phyloP scores from a whole-genome alignment of 2,888 invertebrate species.

The Aromia moschata region DNA sequence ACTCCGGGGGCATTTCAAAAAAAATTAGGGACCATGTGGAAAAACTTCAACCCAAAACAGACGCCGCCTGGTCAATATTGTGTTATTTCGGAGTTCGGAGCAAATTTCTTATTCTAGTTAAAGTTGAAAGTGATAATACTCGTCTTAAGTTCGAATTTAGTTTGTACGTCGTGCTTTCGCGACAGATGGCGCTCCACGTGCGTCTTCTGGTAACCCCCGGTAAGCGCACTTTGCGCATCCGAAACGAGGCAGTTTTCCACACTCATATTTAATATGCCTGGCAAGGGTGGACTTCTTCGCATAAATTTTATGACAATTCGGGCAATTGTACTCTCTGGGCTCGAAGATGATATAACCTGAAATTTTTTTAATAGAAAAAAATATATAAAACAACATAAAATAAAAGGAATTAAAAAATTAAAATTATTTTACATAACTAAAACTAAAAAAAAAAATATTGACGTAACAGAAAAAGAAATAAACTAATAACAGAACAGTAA shows the following conservation, averaged over 20 bases:
- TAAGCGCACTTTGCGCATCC: constrained; percentile 53
- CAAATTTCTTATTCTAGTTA: constrained; percentile 28
- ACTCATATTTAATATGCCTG: constrained; percentile 55
- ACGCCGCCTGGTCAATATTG: too few species aligned
- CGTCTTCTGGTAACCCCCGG: constrained; percentile 53
- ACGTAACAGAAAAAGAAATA: too few species aligned
- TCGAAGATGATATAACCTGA: constrained; percentile 43
- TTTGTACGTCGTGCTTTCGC: constrained; percentile 51
- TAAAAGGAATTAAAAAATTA: constrained; percentile 21
- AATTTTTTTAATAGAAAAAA: constrained; percentile 28
- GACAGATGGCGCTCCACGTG: constrained; percentile 54
- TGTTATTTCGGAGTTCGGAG: too few species aligned
- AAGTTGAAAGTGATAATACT: constrained; percentile 43
- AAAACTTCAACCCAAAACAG: too few species aligned
- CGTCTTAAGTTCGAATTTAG: constrained; percentile 45
- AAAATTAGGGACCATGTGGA: too few species aligned
- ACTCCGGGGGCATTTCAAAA: too few species aligned
- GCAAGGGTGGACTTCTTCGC: constrained; percentile 49
- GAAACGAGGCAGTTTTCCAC: constrained; percentile 54
- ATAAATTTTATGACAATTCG: constrained; percentile 47
- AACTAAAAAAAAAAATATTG: constrained; percentile 16
- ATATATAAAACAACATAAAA: constrained; percentile 28
- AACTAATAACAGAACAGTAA: too few species aligned
- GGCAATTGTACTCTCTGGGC: constrained; percentile 43
- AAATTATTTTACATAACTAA: constrained; percentile 8